A percentile compares a stretch with the other conserved stretches of the same genome.
Conservation (phyloP, 2,888 invertebrate species). For the Hermaeophaga mercurialis region DNA sequence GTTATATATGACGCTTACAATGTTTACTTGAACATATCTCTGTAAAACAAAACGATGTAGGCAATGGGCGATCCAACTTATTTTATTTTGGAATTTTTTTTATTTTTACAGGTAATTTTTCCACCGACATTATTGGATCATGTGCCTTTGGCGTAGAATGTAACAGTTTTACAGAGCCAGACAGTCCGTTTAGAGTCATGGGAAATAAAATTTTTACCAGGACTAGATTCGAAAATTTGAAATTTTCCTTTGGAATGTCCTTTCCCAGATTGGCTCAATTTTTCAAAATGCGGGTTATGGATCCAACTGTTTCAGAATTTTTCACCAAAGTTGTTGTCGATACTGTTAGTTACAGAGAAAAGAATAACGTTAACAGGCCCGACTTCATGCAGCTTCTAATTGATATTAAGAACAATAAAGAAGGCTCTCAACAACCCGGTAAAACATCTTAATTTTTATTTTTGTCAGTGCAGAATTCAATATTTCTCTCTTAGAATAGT, state of each 20-base stretch:
- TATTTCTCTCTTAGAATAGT: no score
- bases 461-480: no score
- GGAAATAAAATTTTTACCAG: conserved; percentile 29
- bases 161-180: conserved; percentile 60
- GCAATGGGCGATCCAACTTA: no score
- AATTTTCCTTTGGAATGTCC: conserved; percentile 11
- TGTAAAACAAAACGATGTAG: no score
- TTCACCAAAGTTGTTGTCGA: conserved; percentile 56
- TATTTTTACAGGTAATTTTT: conserved; percentile 28
- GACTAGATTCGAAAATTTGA: conserved; percentile 11
- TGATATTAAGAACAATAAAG: conserved; percentile 30
- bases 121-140: conserved; percentile 46
- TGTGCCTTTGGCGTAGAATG: conserved; percentile 66
- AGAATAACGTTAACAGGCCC: conserved; percentile 56
- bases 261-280: conserved; percentile 34
- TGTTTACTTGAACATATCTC: no score
- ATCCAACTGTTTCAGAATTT: conserved; percentile 50
- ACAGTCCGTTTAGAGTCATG: conserved; percentile 55
- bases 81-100: no score
- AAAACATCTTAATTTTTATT: no score
- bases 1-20: no score
- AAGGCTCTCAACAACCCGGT: conserved; percentile 6
- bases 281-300: conserved; percentile 29
- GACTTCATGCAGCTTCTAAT: conserved; percentile 63
- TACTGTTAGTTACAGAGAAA: conserved; percentile 56